A percentile compares a stretch with the other conserved stretches of the same genome.
Evolutionary conservation across 1,140 invertebrate genomes (phyloP).

Genomic region (Ostrea edulis): DNA sequence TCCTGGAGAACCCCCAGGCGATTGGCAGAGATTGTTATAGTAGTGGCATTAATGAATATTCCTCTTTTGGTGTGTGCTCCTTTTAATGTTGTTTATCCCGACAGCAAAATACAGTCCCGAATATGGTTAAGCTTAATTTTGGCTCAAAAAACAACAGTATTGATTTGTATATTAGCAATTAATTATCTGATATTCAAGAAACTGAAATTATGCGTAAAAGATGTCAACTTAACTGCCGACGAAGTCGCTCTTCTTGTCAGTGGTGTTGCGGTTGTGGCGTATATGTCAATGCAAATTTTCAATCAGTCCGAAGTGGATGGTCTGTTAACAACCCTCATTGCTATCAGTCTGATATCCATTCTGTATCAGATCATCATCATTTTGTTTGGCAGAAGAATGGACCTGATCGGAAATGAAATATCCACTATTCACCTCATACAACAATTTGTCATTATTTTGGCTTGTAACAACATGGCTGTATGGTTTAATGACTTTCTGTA

Average conservation of each 20-base stretch:
- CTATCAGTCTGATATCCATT: background rate
- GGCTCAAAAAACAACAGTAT: background rate
- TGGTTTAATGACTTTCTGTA: slow-evolving; percentile 9
- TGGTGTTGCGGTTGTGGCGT: background rate
- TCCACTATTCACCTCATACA: background rate
- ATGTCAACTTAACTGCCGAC: background rate
- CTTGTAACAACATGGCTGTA: background rate
- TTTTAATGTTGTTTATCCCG: background rate
- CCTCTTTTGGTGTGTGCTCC: background rate
- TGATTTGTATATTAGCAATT: background rate
- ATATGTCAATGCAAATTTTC: background rate
- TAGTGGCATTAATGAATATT: background rate
- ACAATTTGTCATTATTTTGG: background rate
- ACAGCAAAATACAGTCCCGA: background rate
- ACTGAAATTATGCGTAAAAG: background rate
- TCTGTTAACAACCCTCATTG: background rate
- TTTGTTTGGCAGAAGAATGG: background rate
- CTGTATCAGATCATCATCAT: background rate
- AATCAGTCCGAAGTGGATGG: background rate
- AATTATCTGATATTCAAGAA: slow-evolving; percentile 8
- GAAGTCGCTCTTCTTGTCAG: background rate
- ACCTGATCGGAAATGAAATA: background rate
- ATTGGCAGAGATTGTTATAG: background rate
- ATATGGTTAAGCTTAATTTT: background rate
- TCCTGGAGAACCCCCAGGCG: background rate